Conservation (phyloP, 2,113 vertebrate species). For the Mus spicilegus region DNA sequence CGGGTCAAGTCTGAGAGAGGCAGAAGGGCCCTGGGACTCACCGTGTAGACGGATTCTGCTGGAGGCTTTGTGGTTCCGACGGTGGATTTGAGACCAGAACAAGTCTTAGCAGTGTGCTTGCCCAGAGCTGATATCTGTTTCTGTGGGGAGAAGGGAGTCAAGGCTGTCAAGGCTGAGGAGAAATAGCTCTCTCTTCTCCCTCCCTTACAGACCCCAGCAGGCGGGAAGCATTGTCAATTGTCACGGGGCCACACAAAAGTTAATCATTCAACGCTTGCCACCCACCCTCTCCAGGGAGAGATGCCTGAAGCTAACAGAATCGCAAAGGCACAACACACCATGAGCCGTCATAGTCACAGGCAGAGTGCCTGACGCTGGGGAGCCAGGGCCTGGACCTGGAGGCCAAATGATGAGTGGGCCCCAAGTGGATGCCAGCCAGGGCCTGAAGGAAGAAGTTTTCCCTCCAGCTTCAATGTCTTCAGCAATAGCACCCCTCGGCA, state of each 20-base stretch:
- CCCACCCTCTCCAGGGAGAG: neutral
- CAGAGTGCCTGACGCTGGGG: neutral
- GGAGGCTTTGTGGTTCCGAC: neutral
- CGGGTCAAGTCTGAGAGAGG: neutral
- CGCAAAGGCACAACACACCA: accelerated
- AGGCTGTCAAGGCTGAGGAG: neutral
- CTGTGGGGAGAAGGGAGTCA: neutral
- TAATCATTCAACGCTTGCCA: neutral
- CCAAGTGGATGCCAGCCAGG: neutral
- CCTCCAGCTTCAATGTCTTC: neutral
- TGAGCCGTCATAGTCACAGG: accelerated
- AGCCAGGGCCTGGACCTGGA: neutral
- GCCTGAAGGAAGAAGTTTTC: neutral
- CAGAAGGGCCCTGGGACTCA: conserved; percentile 37
- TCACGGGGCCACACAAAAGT: neutral
- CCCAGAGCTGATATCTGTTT: neutral
- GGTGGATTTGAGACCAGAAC: neutral
- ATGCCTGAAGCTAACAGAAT: neutral
- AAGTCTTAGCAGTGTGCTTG: neutral
- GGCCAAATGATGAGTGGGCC: neutral
- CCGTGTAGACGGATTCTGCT: conserved; percentile 58
- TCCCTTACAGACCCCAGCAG: neutral
- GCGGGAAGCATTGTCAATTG: neutral
- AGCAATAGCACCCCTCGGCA: neutral
- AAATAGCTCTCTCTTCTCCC: neutral